Conservation (phyloP, 2,888 invertebrate genomes). For the Psococerastis gibbosa region DNA sequence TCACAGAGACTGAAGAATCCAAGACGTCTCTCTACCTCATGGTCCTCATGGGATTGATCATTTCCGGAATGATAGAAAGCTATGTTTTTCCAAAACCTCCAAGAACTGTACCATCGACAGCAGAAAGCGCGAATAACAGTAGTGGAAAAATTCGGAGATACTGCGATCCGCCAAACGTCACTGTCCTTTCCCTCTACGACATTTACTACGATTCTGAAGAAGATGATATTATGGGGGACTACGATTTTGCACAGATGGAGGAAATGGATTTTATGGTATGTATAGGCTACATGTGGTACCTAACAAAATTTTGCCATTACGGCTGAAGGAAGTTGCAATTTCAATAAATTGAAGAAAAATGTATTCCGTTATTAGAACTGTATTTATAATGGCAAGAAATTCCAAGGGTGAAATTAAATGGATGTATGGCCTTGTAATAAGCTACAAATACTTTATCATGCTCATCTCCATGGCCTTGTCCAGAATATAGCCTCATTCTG, state of each 20-base stretch:
- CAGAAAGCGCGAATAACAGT: background rate
- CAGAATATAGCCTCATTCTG: too few relatives aligned
- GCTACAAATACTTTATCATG: too few relatives aligned
- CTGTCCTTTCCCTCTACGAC: background rate
- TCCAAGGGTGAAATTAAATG: too few relatives aligned
- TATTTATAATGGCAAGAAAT: too few relatives aligned
- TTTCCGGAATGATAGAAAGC: constrained; percentile 3
- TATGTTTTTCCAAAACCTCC: background rate
- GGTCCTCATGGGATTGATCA: background rate
- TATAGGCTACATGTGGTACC: too few relatives aligned
- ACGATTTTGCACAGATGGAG: constrained; percentile 7
- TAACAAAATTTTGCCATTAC: too few relatives aligned
- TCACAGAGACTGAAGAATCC: too few relatives aligned
- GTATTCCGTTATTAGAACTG: too few relatives aligned
- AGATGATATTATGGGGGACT: background rate
- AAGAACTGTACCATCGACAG: constrained; percentile 1
- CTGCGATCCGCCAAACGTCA: constrained; percentile 8
- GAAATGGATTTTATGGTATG: background rate
- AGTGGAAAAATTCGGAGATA: background rate
- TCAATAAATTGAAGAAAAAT: too few relatives aligned
- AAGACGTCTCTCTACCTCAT: background rate
- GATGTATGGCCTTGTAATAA: too few relatives aligned
- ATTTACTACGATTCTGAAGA: constrained; percentile 6
- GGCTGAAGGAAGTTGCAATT: too few relatives aligned
- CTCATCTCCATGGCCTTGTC: too few relatives aligned